Evolutionary conservation across 2,888 invertebrate species (phyloP), one percentile per base, ranked within the genome.

Genomic region (Drosophila imparisetae): DNA sequence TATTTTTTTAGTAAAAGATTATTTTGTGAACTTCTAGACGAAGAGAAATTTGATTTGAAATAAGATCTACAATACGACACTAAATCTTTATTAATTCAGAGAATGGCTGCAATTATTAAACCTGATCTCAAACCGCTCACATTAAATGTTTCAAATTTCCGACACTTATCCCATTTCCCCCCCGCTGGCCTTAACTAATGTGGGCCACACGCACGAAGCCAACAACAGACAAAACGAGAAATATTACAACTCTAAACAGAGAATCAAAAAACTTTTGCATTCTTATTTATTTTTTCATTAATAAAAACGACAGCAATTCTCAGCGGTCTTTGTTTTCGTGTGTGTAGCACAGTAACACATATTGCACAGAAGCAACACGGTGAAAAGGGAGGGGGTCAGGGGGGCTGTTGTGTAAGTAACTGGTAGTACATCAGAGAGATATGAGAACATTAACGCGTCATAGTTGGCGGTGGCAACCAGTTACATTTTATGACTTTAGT

Each of bases 401-500:
- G 21, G 49, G 49, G 24, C 7, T 24, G 45, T 45, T 45, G 45
- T 34, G 45, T 32, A 45, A 57, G 58, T 49, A 64, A 54, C 61
- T 59, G 34, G 71, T 59, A 59, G 64, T 71, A 71, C 78, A 78
- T 57, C 75, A 34, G 49, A 73, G 71, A 87, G 78, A 84, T 84
- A 80, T 76, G 83, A 76, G 86, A 83, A 83, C 86, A 80, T 78
- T 78, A 78, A 78, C 50, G 68, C 75, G 38, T 63, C 71, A 65
- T 78, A 74, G 75, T 78, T 74, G 77, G 73, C 73, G 66, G 60
- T 70, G 72, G 80, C 76, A 87, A 85, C 83, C 88, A 87, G 84
- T 85, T 87, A 87, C 88, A 81, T 85, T 85, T 85, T 85, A 87
- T 85, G 81, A 79, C 84, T 76, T 73, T 79, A 79, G 79, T 80